phyloP scores from a whole-genome alignment of 1,140 invertebrate genomes.

The Alviniconcha marisindica region DNA sequence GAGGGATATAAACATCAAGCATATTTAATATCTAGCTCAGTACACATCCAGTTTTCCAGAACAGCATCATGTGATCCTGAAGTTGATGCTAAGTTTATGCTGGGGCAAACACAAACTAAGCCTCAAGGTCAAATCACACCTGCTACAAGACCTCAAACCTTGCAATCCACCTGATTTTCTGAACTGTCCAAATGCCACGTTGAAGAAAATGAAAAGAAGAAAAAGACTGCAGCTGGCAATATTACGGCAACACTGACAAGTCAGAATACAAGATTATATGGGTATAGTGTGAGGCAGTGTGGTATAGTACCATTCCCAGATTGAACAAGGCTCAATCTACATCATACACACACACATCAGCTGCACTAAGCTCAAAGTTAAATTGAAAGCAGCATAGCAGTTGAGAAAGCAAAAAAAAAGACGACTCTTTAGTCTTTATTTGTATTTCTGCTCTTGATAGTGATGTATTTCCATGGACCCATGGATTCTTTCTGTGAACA shows the following conservation, averaged over 20 bases:
- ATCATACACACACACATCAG: constrained; percentile 13
- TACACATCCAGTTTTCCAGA: neutral
- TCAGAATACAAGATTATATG: constrained; percentile 5
- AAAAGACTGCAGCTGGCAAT: neutral
- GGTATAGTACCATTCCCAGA: constrained; percentile 29
- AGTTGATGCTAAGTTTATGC: constrained; percentile 1
- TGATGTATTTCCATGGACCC: too few relatives aligned
- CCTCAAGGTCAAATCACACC: neutral
- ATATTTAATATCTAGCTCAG: too few relatives aligned
- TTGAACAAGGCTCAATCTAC: constrained; percentile 20
- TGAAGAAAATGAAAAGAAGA: neutral
- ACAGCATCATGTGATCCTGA: neutral
- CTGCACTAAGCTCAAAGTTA: neutral
- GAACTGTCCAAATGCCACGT: neutral
- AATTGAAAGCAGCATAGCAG: constrained; percentile 2
- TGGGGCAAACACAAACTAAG: constrained; percentile 25
- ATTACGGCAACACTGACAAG: neutral
- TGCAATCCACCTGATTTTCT: neutral
- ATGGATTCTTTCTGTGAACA: too few relatives aligned
- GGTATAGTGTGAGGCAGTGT: constrained; percentile 25
- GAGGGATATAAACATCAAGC: too few relatives aligned
- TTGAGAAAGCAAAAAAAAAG: neutral
- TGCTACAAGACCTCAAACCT: constrained; percentile 21
- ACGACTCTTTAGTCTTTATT: neutral
- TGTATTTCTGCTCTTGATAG: neutral